Base-by-base conservation (phyloP, 2,113 vertebrate species). In the Stigmatopora nigra region DNA sequence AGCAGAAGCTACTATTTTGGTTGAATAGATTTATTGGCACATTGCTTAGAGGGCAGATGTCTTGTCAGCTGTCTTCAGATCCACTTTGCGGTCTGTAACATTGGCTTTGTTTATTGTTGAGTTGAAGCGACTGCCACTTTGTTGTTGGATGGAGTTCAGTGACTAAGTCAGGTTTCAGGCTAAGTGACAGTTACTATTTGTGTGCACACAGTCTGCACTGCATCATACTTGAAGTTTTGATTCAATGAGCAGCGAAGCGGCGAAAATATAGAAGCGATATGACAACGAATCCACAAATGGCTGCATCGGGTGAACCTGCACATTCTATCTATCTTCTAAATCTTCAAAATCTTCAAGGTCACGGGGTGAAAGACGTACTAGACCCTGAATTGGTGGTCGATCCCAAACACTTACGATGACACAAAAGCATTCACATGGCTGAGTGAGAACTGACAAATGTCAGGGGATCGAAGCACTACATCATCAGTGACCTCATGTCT, bases 1-100 rank as follows among this genome's bases (percentile, higher is more conserved):
- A 88, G 72, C 68, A 83, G 73, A 86, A 67, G 77, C 79, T 78
- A 69, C 82, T 89, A 87, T 90, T 88, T 86, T 85, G 76, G 88
- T 85, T 81, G 69, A 82, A 62, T 60, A 64, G 71, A 68, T 75
- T 74, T 65, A 55, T 5, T 70, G 65, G 64, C 48, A 66, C 59
- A 63, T 65, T 70, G 64, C 48, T 72, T 49, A 76, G 46, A 65
- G 67, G 63, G 64, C 75, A 86, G 72, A 80, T 71, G 74, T 76
- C 55, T 20, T 20, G 49, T 65, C 20, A 52, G 70, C 64, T 41
- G 64, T 70, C 72, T 80, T 81, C 73, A 75, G 73, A 77, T 69
- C 46, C 45, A 70, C 44, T 13, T 20, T 25, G 45, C 31, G 49
- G 59, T 20, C 60, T 38, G 61, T 62, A 76, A 81, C 71, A 73